Conservation (phyloP, 1,140 invertebrate species). For the Hesperophylax magnus region DNA sequence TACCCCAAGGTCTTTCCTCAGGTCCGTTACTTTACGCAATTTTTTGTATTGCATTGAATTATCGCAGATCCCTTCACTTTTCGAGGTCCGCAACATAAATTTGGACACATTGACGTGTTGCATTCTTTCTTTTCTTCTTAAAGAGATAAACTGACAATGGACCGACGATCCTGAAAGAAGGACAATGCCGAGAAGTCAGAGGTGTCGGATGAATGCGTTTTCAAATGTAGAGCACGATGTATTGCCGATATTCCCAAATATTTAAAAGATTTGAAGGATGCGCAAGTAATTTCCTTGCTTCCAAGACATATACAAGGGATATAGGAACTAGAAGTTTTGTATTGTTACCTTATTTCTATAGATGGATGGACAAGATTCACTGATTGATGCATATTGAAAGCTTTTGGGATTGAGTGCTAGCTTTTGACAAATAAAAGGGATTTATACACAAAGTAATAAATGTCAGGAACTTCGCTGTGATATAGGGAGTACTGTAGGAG, state of each 20-base stretch:
- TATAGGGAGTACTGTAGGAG: too few relatives aligned
- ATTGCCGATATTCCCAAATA: not conserved
- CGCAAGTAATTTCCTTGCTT: constrained; percentile 11
- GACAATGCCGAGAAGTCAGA: constrained; percentile 4
- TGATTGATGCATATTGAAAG: not conserved
- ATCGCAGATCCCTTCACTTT: not conserved
- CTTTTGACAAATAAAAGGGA: not conserved
- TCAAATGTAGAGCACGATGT: constrained; percentile 12
- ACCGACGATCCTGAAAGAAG: constrained; percentile 4
- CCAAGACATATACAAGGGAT: not conserved
- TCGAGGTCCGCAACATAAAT: constrained; percentile 16
- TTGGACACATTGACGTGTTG: constrained; percentile 32
- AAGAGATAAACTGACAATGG: constrained; percentile 12
- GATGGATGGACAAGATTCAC: not conserved
- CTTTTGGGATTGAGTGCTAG: constrained; percentile 7
- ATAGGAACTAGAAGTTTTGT: constrained; percentile 5
- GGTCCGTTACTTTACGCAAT: constrained; percentile 7
- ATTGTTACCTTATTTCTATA: not conserved
- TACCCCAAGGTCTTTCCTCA: not conserved
- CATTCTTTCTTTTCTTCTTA: constrained; percentile 1
- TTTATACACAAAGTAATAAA: not conserved
- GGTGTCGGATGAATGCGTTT: not conserved
- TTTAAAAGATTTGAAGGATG: not conserved
- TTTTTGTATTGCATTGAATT: not conserved
- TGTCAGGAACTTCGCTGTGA: not conserved